Evolutionary conservation across 1,140 invertebrate species (phyloP), one percentile per base, ranked within the genome.

Genomic region (Drosophila equinoxialis): DNA sequence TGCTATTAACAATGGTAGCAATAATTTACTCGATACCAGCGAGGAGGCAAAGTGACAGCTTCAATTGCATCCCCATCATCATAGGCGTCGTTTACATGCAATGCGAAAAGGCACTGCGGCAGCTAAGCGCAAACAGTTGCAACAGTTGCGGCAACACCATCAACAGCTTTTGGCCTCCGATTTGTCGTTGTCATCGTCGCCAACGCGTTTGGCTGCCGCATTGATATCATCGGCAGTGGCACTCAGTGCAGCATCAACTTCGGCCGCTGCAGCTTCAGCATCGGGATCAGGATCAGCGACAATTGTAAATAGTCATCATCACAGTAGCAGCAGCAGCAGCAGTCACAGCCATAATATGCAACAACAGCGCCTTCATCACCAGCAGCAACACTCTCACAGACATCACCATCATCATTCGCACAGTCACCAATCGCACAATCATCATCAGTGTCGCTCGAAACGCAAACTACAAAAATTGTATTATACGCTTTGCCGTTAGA

Each of bases 401-500:
- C 60, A 45, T 13, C 71, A 80, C 66, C 65, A 74, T 6, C 82
- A 90, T 66, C 80, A 81, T 48, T 83, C 90, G 68, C 81, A 84
- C 26, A 79, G 89, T 58, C 80, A 81, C 23, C 84, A 87, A 48
- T 64, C 70, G 39, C 81, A 87, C 65, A 83, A 91, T 51, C 87
- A 91, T 71, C 86, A 86, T 67, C 83, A 81, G 58, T 90, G 84
- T 91, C 89, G 82, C 79, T 86, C 89, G 66, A 91, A 91, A 90
- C 90, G 90, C 80, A 91, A 86, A 81, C 74, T 91, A 79, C 90
- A 91, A 79, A 91, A 91, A 86, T 79, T 91, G 81, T 91, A 91
- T 91, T 91, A 91, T 90, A 90, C 90, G 71, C 89, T 91, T 85
- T 91, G 89, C 75, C 89, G 89, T 83, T 91, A 90, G 90, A 86